These are phyloP conservation scores for Talpa occidentalis DNA, from an alignment of 2,113 vertebrate genomes.

Conservation along the genomic window DNA sequence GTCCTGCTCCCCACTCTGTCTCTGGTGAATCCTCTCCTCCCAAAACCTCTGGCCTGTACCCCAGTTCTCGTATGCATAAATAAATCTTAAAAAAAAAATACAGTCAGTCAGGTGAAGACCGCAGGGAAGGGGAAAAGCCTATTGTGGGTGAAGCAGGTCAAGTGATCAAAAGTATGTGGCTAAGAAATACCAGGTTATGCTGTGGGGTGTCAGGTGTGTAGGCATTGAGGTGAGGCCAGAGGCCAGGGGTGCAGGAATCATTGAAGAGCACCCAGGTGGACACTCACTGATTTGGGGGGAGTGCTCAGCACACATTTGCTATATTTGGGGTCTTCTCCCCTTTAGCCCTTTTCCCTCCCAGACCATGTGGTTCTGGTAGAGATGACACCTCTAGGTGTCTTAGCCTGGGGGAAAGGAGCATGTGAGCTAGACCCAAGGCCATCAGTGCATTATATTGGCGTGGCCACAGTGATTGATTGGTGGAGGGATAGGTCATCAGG, in stretches of 20 bases:
- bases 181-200: neutral
- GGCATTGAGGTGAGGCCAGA: neutral
- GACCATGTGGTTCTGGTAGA: neutral
- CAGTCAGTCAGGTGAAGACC: neutral
- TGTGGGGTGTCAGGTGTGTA: neutral
- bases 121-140: neutral
- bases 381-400: neutral
- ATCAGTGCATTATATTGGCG: neutral
- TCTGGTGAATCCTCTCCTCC: no score
- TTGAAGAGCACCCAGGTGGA: neutral
- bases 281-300: neutral
- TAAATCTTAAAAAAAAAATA: no score
- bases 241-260: neutral
- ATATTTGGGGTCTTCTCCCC: neutral
- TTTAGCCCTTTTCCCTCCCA: neutral
- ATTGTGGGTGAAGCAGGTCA: neutral
- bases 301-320: neutral
- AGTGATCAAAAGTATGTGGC: neutral
- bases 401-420: neutral
- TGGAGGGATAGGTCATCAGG: neutral
- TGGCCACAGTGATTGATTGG: conserved; percentile 28
- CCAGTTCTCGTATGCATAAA: no score
- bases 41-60: no score
- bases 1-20: no score
- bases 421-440: neutral